Evolutionary conservation across 2,113 vertebrate genomes (phyloP).

Genomic region (Corydoras maculifer): DNA sequence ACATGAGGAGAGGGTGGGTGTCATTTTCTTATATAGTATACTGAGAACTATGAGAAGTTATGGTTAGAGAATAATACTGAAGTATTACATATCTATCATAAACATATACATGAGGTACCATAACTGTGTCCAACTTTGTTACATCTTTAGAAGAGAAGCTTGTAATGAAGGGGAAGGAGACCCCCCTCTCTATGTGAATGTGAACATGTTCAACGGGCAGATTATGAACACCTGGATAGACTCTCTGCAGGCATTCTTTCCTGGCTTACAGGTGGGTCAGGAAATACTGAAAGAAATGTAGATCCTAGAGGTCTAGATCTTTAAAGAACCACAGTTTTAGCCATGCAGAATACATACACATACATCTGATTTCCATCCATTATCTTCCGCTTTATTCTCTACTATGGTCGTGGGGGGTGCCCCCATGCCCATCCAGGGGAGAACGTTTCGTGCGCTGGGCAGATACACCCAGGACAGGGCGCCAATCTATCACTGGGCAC

Average conservation of each 20-base stretch:
- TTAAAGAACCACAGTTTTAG: too few relatives aligned
- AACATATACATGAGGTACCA: not conserved
- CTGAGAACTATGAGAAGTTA: too few relatives aligned
- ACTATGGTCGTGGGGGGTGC: too few relatives aligned
- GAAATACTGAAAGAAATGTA: too few relatives aligned
- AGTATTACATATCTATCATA: not conserved
- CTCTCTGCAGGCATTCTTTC: constrained; percentile 98
- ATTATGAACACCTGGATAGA: constrained; percentile 99
- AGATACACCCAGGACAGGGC: too few relatives aligned
- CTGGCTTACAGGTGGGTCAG: constrained; percentile 82
- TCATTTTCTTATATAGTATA: not conserved
- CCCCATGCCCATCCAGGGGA: too few relatives aligned
- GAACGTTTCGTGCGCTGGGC: too few relatives aligned
- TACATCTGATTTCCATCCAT: too few relatives aligned
- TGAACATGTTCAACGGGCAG: constrained; percentile 96
- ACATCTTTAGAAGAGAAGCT: constrained; percentile 73
- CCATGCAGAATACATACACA: too few relatives aligned
- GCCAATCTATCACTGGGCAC: too few relatives aligned
- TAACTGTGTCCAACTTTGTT: not conserved
- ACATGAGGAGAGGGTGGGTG: constrained; percentile 88
- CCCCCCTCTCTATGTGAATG: constrained; percentile 92
- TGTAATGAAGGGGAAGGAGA: constrained; percentile 97
- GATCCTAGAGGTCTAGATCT: too few relatives aligned
- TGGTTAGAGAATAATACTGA: not conserved
- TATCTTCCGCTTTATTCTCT: too few relatives aligned